Base-by-base conservation (phyloP, 53 echinoderm and acorn worm genomes). In the Echinometra lucunter region DNA sequence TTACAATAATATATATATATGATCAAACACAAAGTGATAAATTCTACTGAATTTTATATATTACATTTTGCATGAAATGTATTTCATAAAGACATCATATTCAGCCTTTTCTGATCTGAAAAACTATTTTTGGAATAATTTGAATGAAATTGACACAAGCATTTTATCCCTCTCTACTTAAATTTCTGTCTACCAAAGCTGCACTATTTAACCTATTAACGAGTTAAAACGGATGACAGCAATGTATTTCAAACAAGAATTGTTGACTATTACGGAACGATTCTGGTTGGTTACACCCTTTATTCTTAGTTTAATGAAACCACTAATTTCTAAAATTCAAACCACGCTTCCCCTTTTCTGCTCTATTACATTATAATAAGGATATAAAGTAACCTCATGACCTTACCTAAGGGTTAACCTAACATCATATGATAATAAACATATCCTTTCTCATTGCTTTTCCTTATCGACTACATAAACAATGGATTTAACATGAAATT, bases 341-440 rank as follows among this genome's bases (percentile, higher is more conserved):
- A 78, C 78, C 78, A 78, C 38, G 23, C 42, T 38, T 42, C 21
- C 6, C 38, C 9, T 2, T 69, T 34, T 69, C 34, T 69, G 42
- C 19, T 21, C 6, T 18, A 4, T 18, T 78, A 6, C 42, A 78
- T 17, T 15, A 16, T 19, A 78, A 78, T 13, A 78, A 78, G 78
- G 42, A 78, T 35, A 78, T 78, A 17, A 42, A 78, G 78, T 8
- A 35, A 78, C 72, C 35, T 25, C 25, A 63, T 25, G 63, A 23
- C 63, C 25, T 32, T 8, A 72, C 15, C 72, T 3, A 13, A 12
- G 13, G 72, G 30, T 78, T 78, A 23, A 19, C 38, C 42, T 40
- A 17, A 42, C 78, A 42, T 42, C 78, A 42, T 78, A 78, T 78
- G 5, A 78, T 42, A 19, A 78, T 78, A 78, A 78, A 78, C 78